Percentiles rank a stretch among this genome's conserved stretches.
Conservation (phyloP, 2,888 invertebrate species). For the Agriopis aurantiaria region DNA sequence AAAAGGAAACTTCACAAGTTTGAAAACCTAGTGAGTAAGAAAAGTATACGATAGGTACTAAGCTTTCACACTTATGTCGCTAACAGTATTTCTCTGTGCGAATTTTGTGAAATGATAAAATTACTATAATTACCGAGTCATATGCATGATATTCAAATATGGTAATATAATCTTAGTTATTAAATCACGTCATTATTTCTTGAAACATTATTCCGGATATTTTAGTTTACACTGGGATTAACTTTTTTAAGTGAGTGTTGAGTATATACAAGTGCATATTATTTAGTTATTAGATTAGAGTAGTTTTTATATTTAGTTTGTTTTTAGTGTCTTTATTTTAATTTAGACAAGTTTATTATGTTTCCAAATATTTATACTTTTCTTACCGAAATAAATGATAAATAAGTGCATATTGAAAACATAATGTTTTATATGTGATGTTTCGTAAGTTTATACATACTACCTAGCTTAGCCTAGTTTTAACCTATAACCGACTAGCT, state of each 20-base stretch:
- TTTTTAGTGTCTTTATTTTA: too few species aligned
- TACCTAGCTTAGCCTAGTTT: conserved; percentile 23
- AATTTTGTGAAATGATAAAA: not conserved
- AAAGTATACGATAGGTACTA: too few species aligned
- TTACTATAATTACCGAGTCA: not conserved
- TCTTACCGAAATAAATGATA: too few species aligned
- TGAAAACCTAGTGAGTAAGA: too few species aligned
- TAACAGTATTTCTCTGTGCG: not conserved
- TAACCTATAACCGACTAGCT: conserved; percentile 37
- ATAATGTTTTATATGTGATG: not conserved
- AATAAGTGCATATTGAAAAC: too few species aligned
- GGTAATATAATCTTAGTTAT: not conserved
- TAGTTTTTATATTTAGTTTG: too few species aligned
- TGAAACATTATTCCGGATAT: too few species aligned
- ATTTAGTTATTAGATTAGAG: too few species aligned
- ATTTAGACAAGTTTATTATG: too few species aligned
- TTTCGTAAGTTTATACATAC: conserved; percentile 22
- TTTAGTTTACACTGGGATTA: too few species aligned
- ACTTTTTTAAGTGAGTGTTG: not conserved
- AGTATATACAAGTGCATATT: not conserved
- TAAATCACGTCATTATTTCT: not conserved
- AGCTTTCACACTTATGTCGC: not conserved
- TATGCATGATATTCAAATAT: not conserved
- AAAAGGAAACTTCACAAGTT: too few species aligned
- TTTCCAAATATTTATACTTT: too few species aligned